A percentile compares a stretch with the other conserved stretches of the same genome.
phyloP scores from a whole-genome alignment of 2,888 invertebrate species.

The Apodemia hepburni region DNA sequence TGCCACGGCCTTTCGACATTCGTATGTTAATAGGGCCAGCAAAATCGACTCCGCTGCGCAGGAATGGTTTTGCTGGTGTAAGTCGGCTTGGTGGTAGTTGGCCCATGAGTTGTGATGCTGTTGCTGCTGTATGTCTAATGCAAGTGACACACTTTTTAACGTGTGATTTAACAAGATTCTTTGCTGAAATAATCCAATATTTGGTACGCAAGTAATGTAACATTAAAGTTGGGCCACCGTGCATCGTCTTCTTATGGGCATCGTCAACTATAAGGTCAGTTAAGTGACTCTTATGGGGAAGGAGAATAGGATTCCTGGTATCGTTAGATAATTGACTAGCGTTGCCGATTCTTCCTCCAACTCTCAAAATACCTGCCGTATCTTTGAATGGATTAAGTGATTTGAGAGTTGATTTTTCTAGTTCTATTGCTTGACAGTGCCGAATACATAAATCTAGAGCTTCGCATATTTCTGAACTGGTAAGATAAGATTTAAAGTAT shows the following conservation, averaged over 20 bases:
- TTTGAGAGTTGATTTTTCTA: background rate
- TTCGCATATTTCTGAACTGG: background rate
- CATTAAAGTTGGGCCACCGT: conserved; percentile 30
- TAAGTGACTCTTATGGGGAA: conserved; percentile 22
- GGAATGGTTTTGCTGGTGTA: background rate
- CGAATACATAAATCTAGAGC: background rate
- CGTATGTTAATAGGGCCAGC: conserved; percentile 6
- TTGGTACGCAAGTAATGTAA: conserved; percentile 23
- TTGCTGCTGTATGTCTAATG: background rate
- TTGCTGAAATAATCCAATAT: conserved; percentile 26
- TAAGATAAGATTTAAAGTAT: background rate
- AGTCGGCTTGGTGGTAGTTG: conserved; percentile 2
- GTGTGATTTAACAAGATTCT: background rate
- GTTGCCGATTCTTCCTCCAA: conserved; percentile 12
- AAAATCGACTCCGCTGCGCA: conserved; percentile 3
- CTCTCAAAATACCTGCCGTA: background rate
- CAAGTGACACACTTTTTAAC: background rate
- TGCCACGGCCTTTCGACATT: conserved; percentile 27
- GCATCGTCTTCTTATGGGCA: conserved; percentile 30
- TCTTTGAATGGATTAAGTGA: background rate
- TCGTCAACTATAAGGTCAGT: conserved; percentile 30
- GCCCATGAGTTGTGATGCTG: conserved; percentile 6
- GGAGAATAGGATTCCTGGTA: conserved; percentile 26
- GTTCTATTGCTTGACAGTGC: background rate
- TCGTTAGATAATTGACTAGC: background rate